Conservation (phyloP, 1,140 invertebrate species). For the Fopius arisanus region DNA sequence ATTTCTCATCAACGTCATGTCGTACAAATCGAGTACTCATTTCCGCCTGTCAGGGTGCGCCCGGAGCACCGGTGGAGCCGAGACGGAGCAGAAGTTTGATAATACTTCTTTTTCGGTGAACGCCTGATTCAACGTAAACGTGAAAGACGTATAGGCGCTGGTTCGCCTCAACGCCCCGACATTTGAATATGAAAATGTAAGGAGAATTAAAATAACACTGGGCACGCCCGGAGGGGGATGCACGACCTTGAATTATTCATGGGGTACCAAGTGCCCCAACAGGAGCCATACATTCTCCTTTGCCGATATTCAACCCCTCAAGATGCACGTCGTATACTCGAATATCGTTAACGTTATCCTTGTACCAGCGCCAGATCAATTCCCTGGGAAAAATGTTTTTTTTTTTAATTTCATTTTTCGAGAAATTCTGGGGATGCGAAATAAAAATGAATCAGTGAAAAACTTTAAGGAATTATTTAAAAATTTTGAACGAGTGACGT, state of each 20-base stretch:
- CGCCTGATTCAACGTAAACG: slow-evolving; percentile 19
- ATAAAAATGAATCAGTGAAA: too few relatives aligned
- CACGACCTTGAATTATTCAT: slow-evolving; percentile 54
- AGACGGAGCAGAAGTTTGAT: not conserved
- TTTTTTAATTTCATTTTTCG: not conserved
- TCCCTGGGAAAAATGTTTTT: not conserved
- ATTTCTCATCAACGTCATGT: slow-evolving; percentile 14
- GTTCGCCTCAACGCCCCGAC: slow-evolving; percentile 15
- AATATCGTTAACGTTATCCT: not conserved
- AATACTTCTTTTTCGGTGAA: not conserved
- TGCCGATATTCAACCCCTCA: not conserved
- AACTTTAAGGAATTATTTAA: too few relatives aligned
- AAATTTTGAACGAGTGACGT: too few relatives aligned
- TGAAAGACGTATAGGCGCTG: slow-evolving; percentile 16
- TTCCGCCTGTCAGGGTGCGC: slow-evolving; percentile 39
- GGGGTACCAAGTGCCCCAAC: slow-evolving; percentile 1
- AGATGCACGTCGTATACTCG: not conserved
- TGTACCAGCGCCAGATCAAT: not conserved
- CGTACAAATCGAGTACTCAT: slow-evolving; percentile 22
- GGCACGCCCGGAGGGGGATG: slow-evolving; percentile 20
- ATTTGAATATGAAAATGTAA: slow-evolving; percentile 55
- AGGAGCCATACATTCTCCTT: not conserved
- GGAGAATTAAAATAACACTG: slow-evolving; percentile 54
- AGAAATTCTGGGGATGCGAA: not conserved
- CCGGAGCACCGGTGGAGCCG: not conserved